Percentiles rank a stretch among this genome's conserved stretches.
These are phyloP conservation scores for Nothocercus nigrocapillus DNA, from an alignment of 2,113 vertebrate genomes.

Conservation along the genomic window DNA sequence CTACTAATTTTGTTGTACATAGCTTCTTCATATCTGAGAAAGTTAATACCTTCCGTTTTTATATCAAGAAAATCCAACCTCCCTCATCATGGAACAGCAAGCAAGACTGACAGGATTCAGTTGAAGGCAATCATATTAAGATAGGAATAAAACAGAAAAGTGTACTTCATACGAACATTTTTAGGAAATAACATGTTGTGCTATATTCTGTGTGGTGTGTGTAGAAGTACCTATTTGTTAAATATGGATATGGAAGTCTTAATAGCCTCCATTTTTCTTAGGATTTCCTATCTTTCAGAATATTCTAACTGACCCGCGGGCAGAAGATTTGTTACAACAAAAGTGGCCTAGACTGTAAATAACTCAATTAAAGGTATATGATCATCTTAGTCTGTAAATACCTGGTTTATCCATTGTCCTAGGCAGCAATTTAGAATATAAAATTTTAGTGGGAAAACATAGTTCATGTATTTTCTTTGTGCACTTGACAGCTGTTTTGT, in stretches of 20 bases:
- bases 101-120: background rate
- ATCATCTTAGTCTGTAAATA: background rate
- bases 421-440: background rate
- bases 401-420: background rate
- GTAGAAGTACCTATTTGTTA: background rate
- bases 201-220: background rate
- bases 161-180: background rate
- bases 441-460: background rate
- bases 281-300: background rate
- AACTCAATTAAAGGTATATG: background rate
- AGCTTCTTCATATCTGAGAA: background rate
- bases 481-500: background rate
- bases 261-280: slow-evolving; percentile 30
- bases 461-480: background rate
- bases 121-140: background rate
- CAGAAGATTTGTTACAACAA: background rate
- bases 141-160: background rate
- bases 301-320: background rate
- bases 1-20: background rate
- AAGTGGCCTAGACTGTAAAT: background rate
- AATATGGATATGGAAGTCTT: slow-evolving; percentile 1
- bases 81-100: background rate
- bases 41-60: background rate
- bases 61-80: background rate
- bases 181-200: background rate